A percentile compares a stretch with the other conserved stretches of the same genome.
phyloP scores from a whole-genome alignment of 2,797 vertebrate species.

The Choloepus didactylus region DNA sequence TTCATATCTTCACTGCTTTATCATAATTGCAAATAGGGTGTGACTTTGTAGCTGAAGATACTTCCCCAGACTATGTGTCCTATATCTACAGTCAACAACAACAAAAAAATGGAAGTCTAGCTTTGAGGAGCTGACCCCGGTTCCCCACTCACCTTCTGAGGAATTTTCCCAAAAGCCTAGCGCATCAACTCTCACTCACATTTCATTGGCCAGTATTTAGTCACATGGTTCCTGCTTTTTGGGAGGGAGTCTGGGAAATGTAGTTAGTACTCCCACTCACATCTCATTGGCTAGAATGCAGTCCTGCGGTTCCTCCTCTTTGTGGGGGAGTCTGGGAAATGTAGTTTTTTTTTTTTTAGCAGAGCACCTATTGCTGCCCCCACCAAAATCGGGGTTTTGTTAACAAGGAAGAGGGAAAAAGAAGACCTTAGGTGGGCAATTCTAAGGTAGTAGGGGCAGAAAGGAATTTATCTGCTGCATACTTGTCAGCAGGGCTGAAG shows the following conservation, averaged over 20 bases:
- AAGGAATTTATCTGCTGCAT: background rate
- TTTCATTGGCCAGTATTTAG: no score
- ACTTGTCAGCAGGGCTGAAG: slow-evolving; percentile 24
- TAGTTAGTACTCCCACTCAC: no score
- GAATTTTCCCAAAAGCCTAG: background rate
- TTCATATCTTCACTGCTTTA: background rate
- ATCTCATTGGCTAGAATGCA: background rate
- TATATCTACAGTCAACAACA: background rate
- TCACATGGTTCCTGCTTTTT: no score
- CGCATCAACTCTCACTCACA: no score
- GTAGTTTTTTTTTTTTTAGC: background rate
- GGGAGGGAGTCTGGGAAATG: no score
- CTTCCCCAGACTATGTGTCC: background rate
- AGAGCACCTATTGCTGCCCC: background rate
- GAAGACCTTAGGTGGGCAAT: background rate
- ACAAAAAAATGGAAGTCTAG: background rate
- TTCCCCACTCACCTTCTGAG: background rate
- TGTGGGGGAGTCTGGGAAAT: background rate
- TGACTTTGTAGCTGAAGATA: slow-evolving; percentile 9
- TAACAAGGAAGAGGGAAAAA: background rate
- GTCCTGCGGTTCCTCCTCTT: background rate
- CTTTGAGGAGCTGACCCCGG: background rate
- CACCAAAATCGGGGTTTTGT: background rate
- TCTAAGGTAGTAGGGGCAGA: background rate
- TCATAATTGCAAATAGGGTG: background rate